Base-by-base conservation (phyloP, 2,888 invertebrate species). In the Rhyacophila evoluta region DNA sequence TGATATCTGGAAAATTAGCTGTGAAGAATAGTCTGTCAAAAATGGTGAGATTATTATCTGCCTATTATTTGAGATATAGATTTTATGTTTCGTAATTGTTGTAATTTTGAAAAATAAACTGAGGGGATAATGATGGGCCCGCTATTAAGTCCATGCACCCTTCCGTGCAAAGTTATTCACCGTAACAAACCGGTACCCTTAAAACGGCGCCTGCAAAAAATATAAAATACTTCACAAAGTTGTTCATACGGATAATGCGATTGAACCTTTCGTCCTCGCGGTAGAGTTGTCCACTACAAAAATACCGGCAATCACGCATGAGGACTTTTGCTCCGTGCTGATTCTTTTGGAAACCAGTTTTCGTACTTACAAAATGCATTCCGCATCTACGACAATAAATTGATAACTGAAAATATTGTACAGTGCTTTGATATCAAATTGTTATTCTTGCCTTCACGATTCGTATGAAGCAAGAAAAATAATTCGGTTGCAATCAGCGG, bases 231-330 rank as follows among this genome's bases (percentile, higher is more conserved):
- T 15, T 2, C 55, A 8, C 8, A 12, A 10, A 55, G 8, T 19
- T 19, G 25, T 10, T 55, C 19, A 55, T 55, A 55, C 10, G 55
- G 55, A 55, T 55, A 55, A 55, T 55, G 55, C 55, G 55, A 19
- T 55, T 55, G 55, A 55, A 55, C 55, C 55, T 55, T 55, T 19
- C 55, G 55, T 19, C 55, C 55, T 55, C 25, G 55, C 55, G 19
- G 8, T 25, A 2, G 8, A 55, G 55, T 55, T 55, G 19, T 19
- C 55, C 55, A n/a, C 55, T 19, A 19, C 55, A 15, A 19, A 25
- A 25, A 19, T 55, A 55, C 25, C 55, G 19, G 10, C 19, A 12
- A 55, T 55, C 55, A 55, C 19, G 55, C 25, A 19, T 19, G 55
- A 55, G 25, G 55, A 25, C 41, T 55, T 55, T 55, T 55, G 55